Base-by-base conservation (phyloP, 2,888 invertebrate genomes). In the Stictocephala bisonia region DNA sequence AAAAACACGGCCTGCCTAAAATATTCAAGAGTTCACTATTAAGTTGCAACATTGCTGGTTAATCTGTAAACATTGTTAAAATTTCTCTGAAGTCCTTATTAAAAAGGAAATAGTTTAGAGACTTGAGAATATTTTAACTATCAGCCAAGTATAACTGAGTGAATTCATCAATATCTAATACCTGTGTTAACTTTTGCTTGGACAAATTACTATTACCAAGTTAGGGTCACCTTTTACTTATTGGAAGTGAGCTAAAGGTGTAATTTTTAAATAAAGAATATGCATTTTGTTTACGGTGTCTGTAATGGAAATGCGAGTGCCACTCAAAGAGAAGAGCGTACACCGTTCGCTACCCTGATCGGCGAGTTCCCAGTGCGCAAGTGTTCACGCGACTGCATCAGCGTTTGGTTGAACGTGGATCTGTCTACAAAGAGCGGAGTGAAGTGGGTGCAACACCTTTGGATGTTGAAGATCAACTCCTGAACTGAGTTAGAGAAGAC, bases 201-300 rank as follows among this genome's bases (percentile, higher is more conserved):
- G n/a, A n/a, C n/a, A 44, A 50, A 18, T 6, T 22, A 51, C 15
- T 51, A 26, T 51, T 51, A 24, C 26, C n/a, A 27, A n/a, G 18
- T 51, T 51, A 26, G 3, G 26, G 51, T 51, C 51, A 51, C n/a
- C n/a, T n/a, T 51, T 51, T 51, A 51, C 2, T 51, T 31, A 4
- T 15, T 66, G 24, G 20, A 1, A 24, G 18, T 41, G 48, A 15
- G 13, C 26, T 66, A 2, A 66, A 44, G n/a, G 40, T 31, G 31
- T 64, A 4, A 22, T 64, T 64, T 64, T 40, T 41, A 64, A 64
- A 64, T 64, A 9, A 64, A 18, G 41, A 64, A 64, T 64, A 64
- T 64, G 40, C 20, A 41, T 41, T 64, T 64, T 24, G 29, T 41
- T 18, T 31, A 40, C 40, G 64, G 22, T 64, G 27, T 31, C 56